phyloP scores from a whole-genome alignment of 1,140 invertebrate genomes.

The Drosophila ironensis region DNA sequence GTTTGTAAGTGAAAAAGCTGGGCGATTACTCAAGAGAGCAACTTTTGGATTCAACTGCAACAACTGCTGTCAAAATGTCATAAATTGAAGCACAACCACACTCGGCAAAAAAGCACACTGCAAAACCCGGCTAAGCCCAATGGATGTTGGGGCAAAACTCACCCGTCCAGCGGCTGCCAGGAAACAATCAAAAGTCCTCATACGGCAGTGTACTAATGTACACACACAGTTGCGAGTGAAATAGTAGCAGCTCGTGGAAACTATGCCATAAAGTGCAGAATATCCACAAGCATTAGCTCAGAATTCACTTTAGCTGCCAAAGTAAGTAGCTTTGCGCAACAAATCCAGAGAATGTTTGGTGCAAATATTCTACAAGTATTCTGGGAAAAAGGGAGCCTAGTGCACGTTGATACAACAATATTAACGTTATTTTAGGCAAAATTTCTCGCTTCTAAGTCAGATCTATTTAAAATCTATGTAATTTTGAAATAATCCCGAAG shows the following conservation, averaged over 20 bases:
- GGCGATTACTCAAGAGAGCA: slow-evolving; percentile 75
- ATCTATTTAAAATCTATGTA: too few relatives aligned
- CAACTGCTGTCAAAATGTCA: slow-evolving; percentile 80
- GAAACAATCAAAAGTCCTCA: slow-evolving; percentile 50
- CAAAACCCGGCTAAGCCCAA: slow-evolving; percentile 17
- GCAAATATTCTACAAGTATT: too few relatives aligned
- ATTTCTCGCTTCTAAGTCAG: too few relatives aligned
- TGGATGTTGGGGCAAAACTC: slow-evolving; percentile 37
- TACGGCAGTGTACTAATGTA: slow-evolving; percentile 1
- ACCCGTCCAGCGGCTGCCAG: slow-evolving; percentile 12
- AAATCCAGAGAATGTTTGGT: too few relatives aligned
- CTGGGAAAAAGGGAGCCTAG: too few relatives aligned
- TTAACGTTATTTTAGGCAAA: too few relatives aligned
- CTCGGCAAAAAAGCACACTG: slow-evolving; percentile 34
- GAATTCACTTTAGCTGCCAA: slow-evolving; percentile 19
- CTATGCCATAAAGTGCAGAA: too few relatives aligned
- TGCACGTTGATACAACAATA: too few relatives aligned
- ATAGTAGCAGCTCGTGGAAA: slow-evolving; percentile 2
- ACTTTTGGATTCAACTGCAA: slow-evolving; percentile 76
- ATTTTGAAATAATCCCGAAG: too few relatives aligned
- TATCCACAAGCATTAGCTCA: too few relatives aligned
- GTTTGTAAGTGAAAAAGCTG: slow-evolving; percentile 75
- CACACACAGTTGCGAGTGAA: slow-evolving; percentile 3
- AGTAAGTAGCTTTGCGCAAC: too few relatives aligned
- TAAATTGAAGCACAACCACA: slow-evolving; percentile 64